Evolutionary conservation across 2,888 invertebrate genomes (phyloP).

Genomic region (Neoascia interrupta): DNA sequence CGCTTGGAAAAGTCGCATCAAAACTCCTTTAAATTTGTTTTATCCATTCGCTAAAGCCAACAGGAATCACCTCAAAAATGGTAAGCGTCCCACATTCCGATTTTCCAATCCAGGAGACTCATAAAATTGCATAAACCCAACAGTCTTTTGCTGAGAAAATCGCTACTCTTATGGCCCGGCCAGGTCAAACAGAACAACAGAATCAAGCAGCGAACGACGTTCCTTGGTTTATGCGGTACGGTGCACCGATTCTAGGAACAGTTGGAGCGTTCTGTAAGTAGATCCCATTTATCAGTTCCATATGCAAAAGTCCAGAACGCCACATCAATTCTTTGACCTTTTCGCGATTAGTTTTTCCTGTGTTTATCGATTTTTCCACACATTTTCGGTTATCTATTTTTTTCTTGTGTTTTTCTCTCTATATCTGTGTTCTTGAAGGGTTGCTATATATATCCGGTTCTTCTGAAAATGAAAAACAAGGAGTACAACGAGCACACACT

Average conservation of each 20-base stretch:
- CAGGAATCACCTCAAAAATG: conserved; percentile 40
- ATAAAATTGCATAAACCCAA: conserved; percentile 18
- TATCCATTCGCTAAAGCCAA: neutral
- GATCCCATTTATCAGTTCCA: neutral
- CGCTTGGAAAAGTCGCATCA: conserved; percentile 34
- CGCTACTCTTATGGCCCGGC: conserved; percentile 88
- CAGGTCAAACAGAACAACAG: conserved; percentile 81
- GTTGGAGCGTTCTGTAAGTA: conserved; percentile 91
- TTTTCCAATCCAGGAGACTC: neutral
- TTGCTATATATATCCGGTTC: conserved; percentile 48
- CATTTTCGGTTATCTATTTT: conserved; percentile 71
- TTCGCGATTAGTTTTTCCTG: conserved; percentile 45
- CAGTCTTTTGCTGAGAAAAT: conserved; percentile 91
- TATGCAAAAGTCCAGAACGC: conserved; percentile 6
- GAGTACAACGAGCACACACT: conserved; percentile 17
- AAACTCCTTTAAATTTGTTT: conserved; percentile 19
- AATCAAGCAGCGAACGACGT: conserved; percentile 87
- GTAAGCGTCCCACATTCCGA: conserved; percentile 8
- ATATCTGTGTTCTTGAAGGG: conserved; percentile 65
- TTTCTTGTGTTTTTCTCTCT: conserved; percentile 63
- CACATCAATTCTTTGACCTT: neutral
- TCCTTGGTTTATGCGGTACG: conserved; percentile 94
- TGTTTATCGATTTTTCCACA: conserved; percentile 77
- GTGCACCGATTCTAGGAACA: conserved; percentile 90
- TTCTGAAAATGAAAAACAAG: conserved; percentile 41